Base-by-base conservation (phyloP, 2,113 vertebrate species). In the Cinclus mexicanus region DNA sequence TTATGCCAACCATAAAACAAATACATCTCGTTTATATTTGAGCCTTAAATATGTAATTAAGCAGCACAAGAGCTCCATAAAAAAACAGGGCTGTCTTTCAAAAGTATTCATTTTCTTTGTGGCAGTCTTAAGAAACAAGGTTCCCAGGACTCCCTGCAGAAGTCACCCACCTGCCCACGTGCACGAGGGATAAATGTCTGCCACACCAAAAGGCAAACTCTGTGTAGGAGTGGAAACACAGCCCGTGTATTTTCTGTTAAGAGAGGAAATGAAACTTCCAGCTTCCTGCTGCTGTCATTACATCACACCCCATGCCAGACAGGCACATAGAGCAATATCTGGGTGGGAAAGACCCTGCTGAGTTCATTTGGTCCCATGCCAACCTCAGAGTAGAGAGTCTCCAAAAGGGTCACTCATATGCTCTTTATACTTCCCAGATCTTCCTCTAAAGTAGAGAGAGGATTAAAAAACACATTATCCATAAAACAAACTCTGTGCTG, bases 351-450 rank as follows among this genome's bases (percentile, higher is more conserved):
- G 22, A 46, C 19, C 46, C 11, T 9, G 2, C 1, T 33, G 46
- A 67, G 15, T 39, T 70, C 18, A 50, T 6, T 33, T 20, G 31
- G 21, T n/a, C 39, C 9, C 55, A 55, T 11, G 16, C 29, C 28
- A 55, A 31, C 4, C 61, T 41, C 31, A 60, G 14, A 79, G 11
- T 0, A 55, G 10, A 13, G 17, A 69, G 13, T 19, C 59, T 50
- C 13, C 23, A 35, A 33, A 35, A 46, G 3, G 4, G 3, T 46
- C 52, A 20, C 44, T 12, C 7, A 2, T 1, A 28, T 1, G 5
- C 18, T 24, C 15, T 17, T 64, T 37, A 16, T 5, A 24, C 18
- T 11, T 33, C 37, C 42, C 60, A 64, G 2, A 11, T 7, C 26
- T 42, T 19, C 21, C n/a, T 57, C 13, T 44, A 18, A 37, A 70